Percentiles rank a stretch among this genome's conserved stretches.
Evolutionary conservation across 2,888 invertebrate species (phyloP).

Genomic region (Alloplasta piceator): DNA sequence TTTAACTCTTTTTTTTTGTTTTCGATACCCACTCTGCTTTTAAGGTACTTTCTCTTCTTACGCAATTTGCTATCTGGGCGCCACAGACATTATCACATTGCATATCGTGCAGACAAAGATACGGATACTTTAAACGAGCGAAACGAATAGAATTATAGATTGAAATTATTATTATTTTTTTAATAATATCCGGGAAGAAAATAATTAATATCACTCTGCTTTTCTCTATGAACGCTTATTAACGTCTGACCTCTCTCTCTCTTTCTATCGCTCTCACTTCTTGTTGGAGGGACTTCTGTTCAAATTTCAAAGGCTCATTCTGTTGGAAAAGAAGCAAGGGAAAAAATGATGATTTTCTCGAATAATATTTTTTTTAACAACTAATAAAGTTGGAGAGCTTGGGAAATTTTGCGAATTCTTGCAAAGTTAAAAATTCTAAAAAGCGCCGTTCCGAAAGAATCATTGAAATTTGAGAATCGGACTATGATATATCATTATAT

Average conservation of each 20-base stretch:
- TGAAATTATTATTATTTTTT: neutral
- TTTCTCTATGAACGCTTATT: neutral
- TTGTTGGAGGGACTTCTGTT: neutral
- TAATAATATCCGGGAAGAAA: neutral
- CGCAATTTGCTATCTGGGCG: slow-evolving; percentile 19
- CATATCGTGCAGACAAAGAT: slow-evolving; percentile 14
- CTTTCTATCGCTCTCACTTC: neutral
- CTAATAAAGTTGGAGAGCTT: too few species aligned
- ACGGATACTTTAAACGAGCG: neutral
- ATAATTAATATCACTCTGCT: neutral
- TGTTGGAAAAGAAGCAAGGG: too few species aligned
- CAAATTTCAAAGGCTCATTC: neutral
- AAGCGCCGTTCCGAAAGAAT: too few species aligned
- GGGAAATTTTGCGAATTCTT: too few species aligned
- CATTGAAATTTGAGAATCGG: too few species aligned
- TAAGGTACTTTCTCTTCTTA: slow-evolving; percentile 46
- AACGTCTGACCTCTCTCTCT: neutral
- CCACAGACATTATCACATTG: slow-evolving; percentile 2
- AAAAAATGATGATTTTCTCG: too few species aligned
- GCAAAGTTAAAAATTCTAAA: too few species aligned
- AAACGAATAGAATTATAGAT: slow-evolving; percentile 4
- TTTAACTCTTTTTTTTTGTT: slow-evolving; percentile 11
- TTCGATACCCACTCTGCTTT: slow-evolving; percentile 7
- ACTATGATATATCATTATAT: too few species aligned
- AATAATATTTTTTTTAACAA: neutral